Evolutionary conservation across 2,888 invertebrate genomes (phyloP), one percentile per base, ranked within the genome.

Genomic region (Pristionchus exspectatus): DNA sequence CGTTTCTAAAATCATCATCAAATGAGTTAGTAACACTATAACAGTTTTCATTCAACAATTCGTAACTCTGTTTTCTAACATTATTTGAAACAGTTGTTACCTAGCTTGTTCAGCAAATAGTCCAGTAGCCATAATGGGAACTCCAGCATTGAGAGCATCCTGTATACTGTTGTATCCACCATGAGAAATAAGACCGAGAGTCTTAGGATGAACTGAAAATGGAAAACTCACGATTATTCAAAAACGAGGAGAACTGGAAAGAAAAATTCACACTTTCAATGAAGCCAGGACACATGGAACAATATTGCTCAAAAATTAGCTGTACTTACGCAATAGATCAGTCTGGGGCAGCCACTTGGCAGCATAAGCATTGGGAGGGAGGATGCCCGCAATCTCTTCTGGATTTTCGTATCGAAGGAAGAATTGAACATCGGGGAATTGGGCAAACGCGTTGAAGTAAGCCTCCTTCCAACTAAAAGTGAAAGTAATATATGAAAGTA

Each of bases 121-220:
- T 0, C 92, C 91, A 18, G 92, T 92, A 5, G 92, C 91, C n/a
- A 93, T 85, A 81, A 93, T 90, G 3, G 93, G 92, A 7, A 91
- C 91, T n/a, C 92, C 93, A 16, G 92, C 92, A 2, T 91, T 90
- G n/a, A 93, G 90, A 0, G 91, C 90, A 87, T 93, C 93, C 91
- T 93, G 87, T 56, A 96, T 95, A 89, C 97, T 97, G 92, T 97
- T 96, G 93, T 97, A 96, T 0, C 97, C 97, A 0, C 97, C 97
- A 94, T 97, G 97, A 0, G 97, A 96, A 91, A 97, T 96, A 93
- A 97, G 97, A 0, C 96, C 96, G 90, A 96, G 95, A 0, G 97
- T 96, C 92, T 97, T 97, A 0, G 96, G 96, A 94, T 97, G 97
- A 3, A 96, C 96, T 97, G 92, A 24, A 91, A 91, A 63, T 2